Conservation (phyloP, 2,888 invertebrate species). For the Athripsodes cinereus region DNA sequence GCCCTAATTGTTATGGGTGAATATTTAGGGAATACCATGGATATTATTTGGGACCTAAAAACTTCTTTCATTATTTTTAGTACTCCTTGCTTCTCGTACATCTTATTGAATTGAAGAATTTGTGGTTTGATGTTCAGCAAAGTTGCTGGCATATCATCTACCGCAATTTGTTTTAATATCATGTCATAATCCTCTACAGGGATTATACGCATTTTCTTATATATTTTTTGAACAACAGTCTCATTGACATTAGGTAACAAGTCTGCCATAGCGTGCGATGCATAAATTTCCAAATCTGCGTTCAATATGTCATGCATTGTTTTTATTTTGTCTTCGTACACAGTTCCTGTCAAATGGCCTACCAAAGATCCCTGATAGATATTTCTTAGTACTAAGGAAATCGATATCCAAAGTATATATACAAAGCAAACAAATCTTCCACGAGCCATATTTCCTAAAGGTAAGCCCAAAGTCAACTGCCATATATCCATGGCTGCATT, state of each 20-base stretch:
- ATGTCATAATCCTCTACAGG: conserved; percentile 6
- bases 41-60: conserved; percentile 17
- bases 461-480: conserved; percentile 17
- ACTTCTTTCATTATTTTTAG: conserved; percentile 15
- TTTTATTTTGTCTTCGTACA: conserved; percentile 13
- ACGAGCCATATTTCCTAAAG: conserved; percentile 8
- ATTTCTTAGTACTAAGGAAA: conserved; percentile 21
- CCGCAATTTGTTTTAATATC: conserved; percentile 6
- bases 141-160: not conserved
- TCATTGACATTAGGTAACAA: conserved; percentile 16
- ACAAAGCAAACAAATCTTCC: conserved; percentile 21
- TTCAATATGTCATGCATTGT: conserved; percentile 20
- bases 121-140: conserved; percentile 12
- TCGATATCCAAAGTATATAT: conserved; percentile 23
- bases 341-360: conserved; percentile 17
- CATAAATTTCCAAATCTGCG: conserved; percentile 14
- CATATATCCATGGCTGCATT: conserved; percentile 13
- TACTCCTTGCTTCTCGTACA: conserved; percentile 7
- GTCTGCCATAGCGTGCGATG: conserved; percentile 4
- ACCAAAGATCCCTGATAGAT: conserved; percentile 23
- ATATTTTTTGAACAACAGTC: conserved; percentile 8
- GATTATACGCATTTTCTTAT: conserved; percentile 1
- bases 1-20: conserved; percentile 13
- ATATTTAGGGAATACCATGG: conserved; percentile 13
- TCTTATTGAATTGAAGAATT: conserved; percentile 15